Percentiles rank a stretch among this genome's conserved stretches.
phyloP scores from a whole-genome alignment of 2,113 vertebrate genomes.

The Phyllopteryx taeniolatus region DNA sequence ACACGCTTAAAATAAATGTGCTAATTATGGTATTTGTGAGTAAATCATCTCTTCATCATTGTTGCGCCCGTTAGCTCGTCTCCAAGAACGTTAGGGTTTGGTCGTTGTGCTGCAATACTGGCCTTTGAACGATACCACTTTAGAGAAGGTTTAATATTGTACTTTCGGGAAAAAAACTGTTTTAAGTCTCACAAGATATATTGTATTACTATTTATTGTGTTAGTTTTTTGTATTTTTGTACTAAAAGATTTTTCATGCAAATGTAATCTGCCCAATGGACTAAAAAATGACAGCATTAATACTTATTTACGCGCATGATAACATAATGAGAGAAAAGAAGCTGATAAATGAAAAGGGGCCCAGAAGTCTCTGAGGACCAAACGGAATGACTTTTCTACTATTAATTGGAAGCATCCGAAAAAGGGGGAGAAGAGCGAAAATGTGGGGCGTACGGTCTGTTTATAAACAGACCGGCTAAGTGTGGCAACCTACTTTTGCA shows the following conservation, averaged over 20 bases:
- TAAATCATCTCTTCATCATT: too few species aligned
- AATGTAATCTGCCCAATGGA: neutral
- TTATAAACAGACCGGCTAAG: neutral
- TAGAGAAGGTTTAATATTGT: too few species aligned
- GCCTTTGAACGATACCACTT: too few species aligned
- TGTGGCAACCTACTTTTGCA: constrained; percentile 21
- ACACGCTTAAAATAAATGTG: too few species aligned
- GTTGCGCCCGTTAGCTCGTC: too few species aligned
- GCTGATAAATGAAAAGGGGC: neutral
- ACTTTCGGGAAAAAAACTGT: too few species aligned
- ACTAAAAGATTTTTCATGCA: neutral
- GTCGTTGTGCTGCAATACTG: too few species aligned
- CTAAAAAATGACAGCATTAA: neutral
- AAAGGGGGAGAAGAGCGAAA: neutral
- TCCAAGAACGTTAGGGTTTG: too few species aligned
- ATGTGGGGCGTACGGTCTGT: neutral
- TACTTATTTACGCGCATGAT: neutral
- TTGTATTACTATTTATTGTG: too few species aligned
- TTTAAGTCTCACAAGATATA: too few species aligned
- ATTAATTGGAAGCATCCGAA: neutral
- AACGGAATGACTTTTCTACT: neutral
- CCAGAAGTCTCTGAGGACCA: neutral
- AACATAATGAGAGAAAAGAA: neutral
- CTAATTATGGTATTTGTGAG: too few species aligned
- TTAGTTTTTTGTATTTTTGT: too few species aligned